Evolutionary conservation across 2,888 invertebrate species (phyloP), one percentile per base, ranked within the genome.

Genomic region (Eilema depressum): DNA sequence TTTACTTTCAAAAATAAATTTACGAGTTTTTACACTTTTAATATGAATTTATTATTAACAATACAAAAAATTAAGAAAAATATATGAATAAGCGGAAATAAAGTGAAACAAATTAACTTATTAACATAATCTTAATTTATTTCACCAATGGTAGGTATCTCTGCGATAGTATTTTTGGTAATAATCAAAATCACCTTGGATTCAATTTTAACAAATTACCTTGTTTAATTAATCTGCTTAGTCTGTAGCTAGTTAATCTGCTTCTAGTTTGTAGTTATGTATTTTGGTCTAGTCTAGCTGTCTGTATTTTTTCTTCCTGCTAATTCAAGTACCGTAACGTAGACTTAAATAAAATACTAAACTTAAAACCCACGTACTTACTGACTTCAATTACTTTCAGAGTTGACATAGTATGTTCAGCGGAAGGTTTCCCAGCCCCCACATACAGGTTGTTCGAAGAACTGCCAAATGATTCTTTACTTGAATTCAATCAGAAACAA

Each of bases 381-480:
- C 30, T 23, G 14, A 12, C 12, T 56, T 3, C 14, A 23, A 69
- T 57, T 66, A 66, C 23, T 57, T 91, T 92, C 79, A 94, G 94
- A 69, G 87, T 92, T 23, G 84, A 90, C 17, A 80, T 94, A 56
- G 76, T 80, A 25, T 95, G 94, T 76, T 81, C 83, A 25, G 91
- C 93, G 8, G 77, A 76, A 7, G 93, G 86, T 0, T 90, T 84
- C 74, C 94, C 94, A 0, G 68, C 77, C 12, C 90, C 94, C 0
- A 85, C 87, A 7, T 94, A 91, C 73, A 87, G 88, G 74, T 92
- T 92, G 90, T 92, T 89, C 73, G 86, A 88, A 75, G 88, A 89
- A 41, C 70, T 85, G 1, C 84, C 81, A 5, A 85, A 86, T 10
- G 83, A 86, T 14, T 77, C 85, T 1, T 74, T 92, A 28, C 81